Conservation (phyloP, 2,113 vertebrate genomes). For the Daboia siamensis region DNA sequence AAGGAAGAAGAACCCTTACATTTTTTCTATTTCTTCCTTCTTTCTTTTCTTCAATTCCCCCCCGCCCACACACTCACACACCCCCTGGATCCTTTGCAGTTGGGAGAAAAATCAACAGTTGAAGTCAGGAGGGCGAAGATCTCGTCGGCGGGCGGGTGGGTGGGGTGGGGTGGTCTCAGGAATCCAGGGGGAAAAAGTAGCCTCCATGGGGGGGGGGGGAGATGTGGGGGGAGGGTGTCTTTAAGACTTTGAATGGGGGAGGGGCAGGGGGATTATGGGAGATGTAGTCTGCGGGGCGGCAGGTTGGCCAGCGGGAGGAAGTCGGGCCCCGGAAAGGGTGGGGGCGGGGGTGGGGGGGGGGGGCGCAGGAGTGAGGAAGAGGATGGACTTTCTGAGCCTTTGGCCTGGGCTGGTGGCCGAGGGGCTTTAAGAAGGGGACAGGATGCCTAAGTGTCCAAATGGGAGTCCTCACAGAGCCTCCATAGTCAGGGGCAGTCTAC, state of each 20-base stretch:
- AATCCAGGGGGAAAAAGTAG: not conserved
- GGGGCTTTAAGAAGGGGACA: not conserved
- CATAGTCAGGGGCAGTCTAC: not conserved
- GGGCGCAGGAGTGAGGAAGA: no score
- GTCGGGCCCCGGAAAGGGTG: not conserved
- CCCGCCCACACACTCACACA: no score
- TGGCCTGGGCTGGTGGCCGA: not conserved
- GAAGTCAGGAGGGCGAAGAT: not conserved
- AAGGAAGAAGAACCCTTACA: no score
- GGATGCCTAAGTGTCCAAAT: not conserved
- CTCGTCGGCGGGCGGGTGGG: not conserved
- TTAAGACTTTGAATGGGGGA: not conserved
- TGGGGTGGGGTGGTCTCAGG: not conserved
- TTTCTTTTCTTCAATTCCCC: not conserved
- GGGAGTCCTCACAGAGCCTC: not conserved
- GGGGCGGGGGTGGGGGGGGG: no score
- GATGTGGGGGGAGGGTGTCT: no score
- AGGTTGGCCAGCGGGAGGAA: not conserved
- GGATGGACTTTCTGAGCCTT: not conserved
- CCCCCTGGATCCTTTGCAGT: not conserved
- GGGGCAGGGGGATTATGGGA: not conserved
- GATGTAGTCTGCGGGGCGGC: not conserved
- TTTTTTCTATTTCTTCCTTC: not conserved
- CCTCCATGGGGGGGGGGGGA: not conserved
- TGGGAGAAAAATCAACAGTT: not conserved